phyloP scores from a whole-genome alignment of 2,888 invertebrate genomes.

The Amblyjoppa fuscipennis region DNA sequence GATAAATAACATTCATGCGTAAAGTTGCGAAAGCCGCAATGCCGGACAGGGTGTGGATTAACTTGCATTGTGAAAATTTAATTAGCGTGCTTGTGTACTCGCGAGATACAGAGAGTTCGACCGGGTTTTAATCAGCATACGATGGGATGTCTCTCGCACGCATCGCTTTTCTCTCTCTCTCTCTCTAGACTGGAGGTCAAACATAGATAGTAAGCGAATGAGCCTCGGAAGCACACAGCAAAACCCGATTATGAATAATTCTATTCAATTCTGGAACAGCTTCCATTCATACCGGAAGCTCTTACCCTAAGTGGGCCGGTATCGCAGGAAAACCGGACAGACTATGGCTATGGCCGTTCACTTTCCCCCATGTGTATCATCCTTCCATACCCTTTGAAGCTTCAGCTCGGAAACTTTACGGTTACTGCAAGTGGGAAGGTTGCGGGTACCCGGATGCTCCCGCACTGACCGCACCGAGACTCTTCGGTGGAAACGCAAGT shows the following conservation, averaged over 20 bases:
- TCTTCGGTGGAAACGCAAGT: slow-evolving; percentile 26
- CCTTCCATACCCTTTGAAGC: slow-evolving; percentile 30
- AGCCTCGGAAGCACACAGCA: slow-evolving; percentile 20
- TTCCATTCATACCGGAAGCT: slow-evolving; percentile 59
- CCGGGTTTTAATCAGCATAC: neutral
- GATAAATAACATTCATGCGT: neutral
- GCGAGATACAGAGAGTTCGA: neutral
- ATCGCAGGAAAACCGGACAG: slow-evolving; percentile 26
- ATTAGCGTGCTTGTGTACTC: neutral
- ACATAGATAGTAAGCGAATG: slow-evolving; percentile 16
- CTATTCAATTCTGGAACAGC: slow-evolving; percentile 47
- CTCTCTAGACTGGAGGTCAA: neutral
- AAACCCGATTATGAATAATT: slow-evolving; percentile 67
- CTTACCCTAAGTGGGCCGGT: slow-evolving; percentile 1
- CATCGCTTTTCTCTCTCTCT: neutral
- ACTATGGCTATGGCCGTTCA: neutral
- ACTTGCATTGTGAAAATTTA: neutral
- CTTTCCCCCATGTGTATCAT: slow-evolving; percentile 3
- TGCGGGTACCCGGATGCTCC: slow-evolving; percentile 4
- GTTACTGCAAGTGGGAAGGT: slow-evolving; percentile 26
- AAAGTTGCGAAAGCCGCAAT: neutral
- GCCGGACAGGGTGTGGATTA: neutral
- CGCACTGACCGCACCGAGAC: slow-evolving; percentile 21
- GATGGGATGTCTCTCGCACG: neutral
- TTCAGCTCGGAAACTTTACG: slow-evolving; percentile 46